Evolutionary conservation across 2,888 invertebrate species (phyloP), one percentile per base, ranked within the genome.

Genomic region (Euplexia lucipara): DNA sequence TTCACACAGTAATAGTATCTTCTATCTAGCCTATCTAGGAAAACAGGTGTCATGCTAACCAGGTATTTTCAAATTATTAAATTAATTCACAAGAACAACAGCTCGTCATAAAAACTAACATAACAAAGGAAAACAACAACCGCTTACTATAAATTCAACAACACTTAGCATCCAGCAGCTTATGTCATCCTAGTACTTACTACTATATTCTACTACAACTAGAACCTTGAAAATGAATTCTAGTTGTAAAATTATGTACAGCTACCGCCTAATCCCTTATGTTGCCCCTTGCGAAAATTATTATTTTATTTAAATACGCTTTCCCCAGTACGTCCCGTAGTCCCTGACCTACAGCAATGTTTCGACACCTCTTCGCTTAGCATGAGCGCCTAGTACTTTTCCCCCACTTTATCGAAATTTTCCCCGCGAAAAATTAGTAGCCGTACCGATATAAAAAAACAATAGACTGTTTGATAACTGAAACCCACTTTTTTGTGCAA

Each of bases 341-440:
- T 62, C 51, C 59, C 75, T 69, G 69, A 75, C 71, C 70, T 75
- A 72, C 59, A 60, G 41, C 64, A 75, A 76, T 70, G 65, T 70
- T 54, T 49, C 39, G 32, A 47, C 18, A 82, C 35, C 72, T 83
- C 83, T 80, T 67, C 18, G 0, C 10, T 7, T 39, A 20, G 80
- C 68, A 83, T 93, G 85, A 2, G 12, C 6, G 72, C 92, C 91
- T 92, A 78, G 91, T 92, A 87, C 75, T 83, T 89, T 91, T 92
- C 90, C 91, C 91, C 91, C 91, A 92, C 89, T 90, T 89, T 90
- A 91, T 90, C 86, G 91, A 91, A 92, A 89, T 85, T 90, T 90
- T 88, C 87, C 88, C 89, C 88, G 90, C 86, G 80, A 81, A 80
- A 85, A 62, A 53, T 68, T 63, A n/a, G 14, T 32, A 37, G 20